A percentile compares a stretch with the other conserved stretches of the same genome.
phyloP scores from a whole-genome alignment of 2,797 vertebrate genomes.

The Lagothrix lagotricha region DNA sequence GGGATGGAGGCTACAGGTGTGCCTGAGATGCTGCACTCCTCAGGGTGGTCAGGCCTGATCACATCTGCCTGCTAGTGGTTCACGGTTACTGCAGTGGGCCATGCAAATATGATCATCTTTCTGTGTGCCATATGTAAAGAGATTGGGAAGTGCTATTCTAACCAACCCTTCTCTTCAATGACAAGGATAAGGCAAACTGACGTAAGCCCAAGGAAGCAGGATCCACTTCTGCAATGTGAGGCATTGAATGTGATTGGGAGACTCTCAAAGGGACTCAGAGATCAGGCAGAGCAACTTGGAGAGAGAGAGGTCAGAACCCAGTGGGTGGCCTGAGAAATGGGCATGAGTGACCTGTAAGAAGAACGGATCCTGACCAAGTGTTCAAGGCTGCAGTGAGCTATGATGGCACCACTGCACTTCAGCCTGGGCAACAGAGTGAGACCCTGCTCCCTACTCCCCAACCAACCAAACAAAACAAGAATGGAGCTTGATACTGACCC shows the following conservation, averaged over 20 bases:
- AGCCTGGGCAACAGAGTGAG: no score
- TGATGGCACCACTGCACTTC: no score
- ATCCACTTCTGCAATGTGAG: not conserved
- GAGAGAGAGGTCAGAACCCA: not conserved
- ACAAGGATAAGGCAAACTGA: not conserved
- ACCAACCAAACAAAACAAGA: no score
- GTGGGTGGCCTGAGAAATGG: not conserved
- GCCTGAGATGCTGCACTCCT: not conserved
- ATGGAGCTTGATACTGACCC: not conserved
- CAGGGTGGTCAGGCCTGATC: not conserved
- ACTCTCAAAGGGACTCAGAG: not conserved
- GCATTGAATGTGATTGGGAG: not conserved
- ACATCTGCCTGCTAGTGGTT: not conserved
- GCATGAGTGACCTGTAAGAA: not conserved
- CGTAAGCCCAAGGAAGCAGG: not conserved
- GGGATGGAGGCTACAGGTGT: not conserved
- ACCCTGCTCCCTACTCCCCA: no score
- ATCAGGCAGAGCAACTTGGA: not conserved
- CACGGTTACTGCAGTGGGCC: no score
- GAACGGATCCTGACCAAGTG: not conserved
- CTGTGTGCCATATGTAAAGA: not conserved
- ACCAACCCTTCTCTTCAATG: not conserved
- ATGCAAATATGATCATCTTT: not conserved
- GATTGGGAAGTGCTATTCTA: not conserved
- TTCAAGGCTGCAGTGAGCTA: no score